Evolutionary conservation across 2,113 vertebrate genomes (phyloP), one percentile per base, ranked within the genome.

Genomic region (Lampris incognitus): DNA sequence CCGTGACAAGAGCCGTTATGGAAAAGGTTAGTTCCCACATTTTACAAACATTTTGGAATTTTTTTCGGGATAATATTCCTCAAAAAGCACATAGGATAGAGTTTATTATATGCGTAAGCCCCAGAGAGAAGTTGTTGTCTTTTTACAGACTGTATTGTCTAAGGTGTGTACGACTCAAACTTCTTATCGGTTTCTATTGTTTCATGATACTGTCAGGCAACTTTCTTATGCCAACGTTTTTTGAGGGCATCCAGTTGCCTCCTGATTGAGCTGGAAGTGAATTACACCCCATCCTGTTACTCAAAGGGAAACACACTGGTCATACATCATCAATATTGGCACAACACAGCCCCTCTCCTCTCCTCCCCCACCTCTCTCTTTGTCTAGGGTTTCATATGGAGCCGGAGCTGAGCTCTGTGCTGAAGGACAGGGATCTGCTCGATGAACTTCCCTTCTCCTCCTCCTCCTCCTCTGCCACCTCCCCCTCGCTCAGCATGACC

Each of bases 1-100:
- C 1, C 93, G 84, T 66, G 95, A 96, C 62, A 96, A 95, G 82
- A 93, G 94, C n/a, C 91, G 94, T 41, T 90, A 85, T 36, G 85
- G 84, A 52, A 92, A 92, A 93, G 92, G 93, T 94, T 71, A 90
- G 87, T 2, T 67, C 54, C 36, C 37, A 37, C 24, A 36, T 1
- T 6, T 40, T 39, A 2, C 44, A 67, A 6, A 58, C 8, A 6
- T 6, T 8, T 50, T 39, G 0, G 38, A 4, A 46, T 46, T 7
- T 46, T 46, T 7, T 5, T 2, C 7, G 2, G 44, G 44, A 46
- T 7, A 46, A 46, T 5, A 5, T 46, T 7, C 7, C 44, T 46
- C 44, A 46, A 46, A 5, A 7, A 46, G 44, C 7, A 7, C 44
- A 46, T 4, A 24, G 24, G 24, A 24, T 24, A 24, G 4, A 46